A percentile compares a stretch with the other conserved stretches of the same genome.
Conservation (phyloP, 2,113 vertebrate species). For the Syngnathoides biaculeatus region DNA sequence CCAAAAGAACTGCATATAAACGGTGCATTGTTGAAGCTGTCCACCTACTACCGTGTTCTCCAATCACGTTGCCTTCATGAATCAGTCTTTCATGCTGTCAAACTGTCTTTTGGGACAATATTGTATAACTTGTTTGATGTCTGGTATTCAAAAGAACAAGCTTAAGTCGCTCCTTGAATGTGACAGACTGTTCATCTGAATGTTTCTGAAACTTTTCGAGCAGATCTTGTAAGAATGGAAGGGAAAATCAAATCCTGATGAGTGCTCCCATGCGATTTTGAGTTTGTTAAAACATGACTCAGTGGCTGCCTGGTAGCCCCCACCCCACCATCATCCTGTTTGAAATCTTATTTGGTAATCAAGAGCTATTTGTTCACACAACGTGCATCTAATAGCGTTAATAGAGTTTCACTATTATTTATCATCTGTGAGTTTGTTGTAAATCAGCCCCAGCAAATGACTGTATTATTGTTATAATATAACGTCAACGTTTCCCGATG, state of each 20-base stretch:
- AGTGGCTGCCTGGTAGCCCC: slow-evolving; percentile 7
- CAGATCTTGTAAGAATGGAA: too few species aligned
- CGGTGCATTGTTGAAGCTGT: too few species aligned
- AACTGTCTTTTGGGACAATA: too few species aligned
- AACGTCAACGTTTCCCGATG: neutral
- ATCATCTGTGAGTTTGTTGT: neutral
- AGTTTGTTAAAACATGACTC: slow-evolving; percentile 37
- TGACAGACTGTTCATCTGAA: too few species aligned
- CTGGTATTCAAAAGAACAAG: too few species aligned
- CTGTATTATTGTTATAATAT: neutral
- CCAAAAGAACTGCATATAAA: too few species aligned
- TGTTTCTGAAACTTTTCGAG: too few species aligned
- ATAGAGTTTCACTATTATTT: neutral
- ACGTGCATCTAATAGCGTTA: neutral
- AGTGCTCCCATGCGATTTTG: slow-evolving; percentile 38
- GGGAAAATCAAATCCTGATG: slow-evolving; percentile 6
- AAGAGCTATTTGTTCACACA: neutral
- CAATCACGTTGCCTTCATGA: too few species aligned
- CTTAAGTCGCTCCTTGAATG: too few species aligned
- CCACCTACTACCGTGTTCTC: too few species aligned
- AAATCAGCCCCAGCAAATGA: neutral
- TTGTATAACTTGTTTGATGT: too few species aligned
- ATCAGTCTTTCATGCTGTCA: too few species aligned
- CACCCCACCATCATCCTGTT: neutral
- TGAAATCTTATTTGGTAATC: neutral